Evolutionary conservation across 1,140 invertebrate genomes (phyloP), one percentile per base, ranked within the genome.

Genomic region (Trichoplusia ni): DNA sequence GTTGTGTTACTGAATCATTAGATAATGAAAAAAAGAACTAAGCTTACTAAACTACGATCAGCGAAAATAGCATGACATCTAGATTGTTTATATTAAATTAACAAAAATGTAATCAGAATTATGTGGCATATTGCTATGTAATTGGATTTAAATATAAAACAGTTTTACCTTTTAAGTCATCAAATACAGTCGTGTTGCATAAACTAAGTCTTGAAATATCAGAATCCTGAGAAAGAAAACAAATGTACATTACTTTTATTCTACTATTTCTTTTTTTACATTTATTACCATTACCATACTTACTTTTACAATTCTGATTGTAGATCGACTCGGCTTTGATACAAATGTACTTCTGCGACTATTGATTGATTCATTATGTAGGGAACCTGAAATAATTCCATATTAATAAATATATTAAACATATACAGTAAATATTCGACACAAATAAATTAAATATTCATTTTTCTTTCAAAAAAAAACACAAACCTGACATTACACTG

Each of bases 401-500:
- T 21, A 16, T 53, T 11, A n/a, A n/a, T n/a, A n/a, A n/a, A n/a
- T n/a, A n/a, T n/a, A n/a, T n/a, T n/a, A n/a, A n/a, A n/a, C n/a
- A n/a, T n/a, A n/a, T n/a, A n/a, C n/a, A n/a, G n/a, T n/a, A n/a
- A n/a, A n/a, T n/a, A n/a, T 63, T 53, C 25, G 49, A 60, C 25
- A 56, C 59, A 18, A 40, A 61, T 47, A 37, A 47, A 46, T 2
- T 31, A 8, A 63, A 44, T 44, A 63, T 46, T 62, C 66, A 63
- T 46, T 53, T 58, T 69, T 64, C 27, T 62, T 54, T 58, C n/a
- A 49, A 75, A 73, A 71, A 59, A 72, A 58, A 42, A 58, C 38
- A 71, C 70, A 60, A 66, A 89, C 85, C 85, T 88, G 84, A 88
- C 86, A 90, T 89, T 86, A 89, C 84, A 88, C 84, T 84, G 80